Evolutionary conservation across 1,140 invertebrate species (phyloP).

Genomic region (Harlomillsia oculata): DNA sequence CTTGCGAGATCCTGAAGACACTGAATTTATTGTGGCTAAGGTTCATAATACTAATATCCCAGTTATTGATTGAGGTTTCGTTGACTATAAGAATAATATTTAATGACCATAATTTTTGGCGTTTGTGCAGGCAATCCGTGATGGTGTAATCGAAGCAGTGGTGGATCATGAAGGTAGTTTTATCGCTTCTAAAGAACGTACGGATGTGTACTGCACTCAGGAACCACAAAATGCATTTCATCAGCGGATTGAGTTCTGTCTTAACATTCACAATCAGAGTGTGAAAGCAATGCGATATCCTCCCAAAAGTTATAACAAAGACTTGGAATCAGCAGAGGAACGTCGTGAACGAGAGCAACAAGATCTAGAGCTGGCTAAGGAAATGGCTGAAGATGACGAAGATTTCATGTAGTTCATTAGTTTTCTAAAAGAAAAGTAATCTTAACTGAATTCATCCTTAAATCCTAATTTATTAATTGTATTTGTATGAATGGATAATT

Average conservation of each 20-base stretch:
- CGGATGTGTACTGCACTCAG: slow-evolving; percentile 92
- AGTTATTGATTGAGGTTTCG: background rate
- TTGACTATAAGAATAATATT: slow-evolving; percentile 10
- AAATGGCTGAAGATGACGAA: slow-evolving; percentile 98
- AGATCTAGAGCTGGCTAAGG: slow-evolving; percentile 93
- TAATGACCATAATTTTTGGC: background rate
- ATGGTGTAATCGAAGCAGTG: slow-evolving; percentile 96
- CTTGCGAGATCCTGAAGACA: slow-evolving; percentile 90
- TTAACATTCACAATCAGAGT: slow-evolving; percentile 96
- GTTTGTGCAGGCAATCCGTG: slow-evolving; percentile 72
- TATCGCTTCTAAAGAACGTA: slow-evolving; percentile 94
- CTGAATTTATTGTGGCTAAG: slow-evolving; percentile 98
- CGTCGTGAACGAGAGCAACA: slow-evolving; percentile 91
- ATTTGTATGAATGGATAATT: too few species aligned
- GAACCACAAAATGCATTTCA: slow-evolving; percentile 96
- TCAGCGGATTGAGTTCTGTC: slow-evolving; percentile 93
- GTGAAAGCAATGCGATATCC: slow-evolving; percentile 99
- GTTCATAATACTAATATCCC: slow-evolving; percentile 36
- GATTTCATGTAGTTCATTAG: slow-evolving; percentile 49
- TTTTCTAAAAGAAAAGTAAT: too few species aligned
- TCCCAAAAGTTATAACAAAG: slow-evolving; percentile 96
- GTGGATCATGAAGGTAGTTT: slow-evolving; percentile 91
- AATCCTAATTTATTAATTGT: too few species aligned
- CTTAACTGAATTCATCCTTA: too few species aligned
- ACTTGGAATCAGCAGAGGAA: slow-evolving; percentile 94